phyloP scores from a whole-genome alignment of 1,140 invertebrate genomes.

The Ganaspis sp. region DNA sequence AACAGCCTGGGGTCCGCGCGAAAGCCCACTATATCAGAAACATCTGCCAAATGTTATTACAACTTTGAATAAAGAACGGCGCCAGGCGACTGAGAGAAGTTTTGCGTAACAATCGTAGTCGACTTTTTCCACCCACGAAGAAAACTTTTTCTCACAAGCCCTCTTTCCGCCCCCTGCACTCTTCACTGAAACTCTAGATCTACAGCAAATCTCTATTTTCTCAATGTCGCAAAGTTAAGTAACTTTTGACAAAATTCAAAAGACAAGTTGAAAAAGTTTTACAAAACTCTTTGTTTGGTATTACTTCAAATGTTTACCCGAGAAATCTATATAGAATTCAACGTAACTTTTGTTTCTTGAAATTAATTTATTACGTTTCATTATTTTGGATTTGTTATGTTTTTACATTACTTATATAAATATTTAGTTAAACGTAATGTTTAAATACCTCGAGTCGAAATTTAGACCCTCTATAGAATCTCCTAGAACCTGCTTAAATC shows the following conservation, averaged over 20 bases:
- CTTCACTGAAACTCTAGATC: background rate
- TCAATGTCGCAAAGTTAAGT: background rate
- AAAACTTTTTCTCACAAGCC: constrained; percentile 57
- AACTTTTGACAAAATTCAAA: background rate
- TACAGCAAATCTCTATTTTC: constrained; percentile 21
- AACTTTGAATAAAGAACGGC: constrained; percentile 76
- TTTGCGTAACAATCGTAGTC: constrained; percentile 50
- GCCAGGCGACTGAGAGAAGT: constrained; percentile 52
- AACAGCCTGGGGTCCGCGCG: constrained; percentile 61
- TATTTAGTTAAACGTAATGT: no score
- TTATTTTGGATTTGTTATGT: no score
- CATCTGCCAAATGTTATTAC: constrained; percentile 77
- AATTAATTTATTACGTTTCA: no score
- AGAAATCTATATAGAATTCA: background rate
- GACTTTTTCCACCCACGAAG: constrained; percentile 48
- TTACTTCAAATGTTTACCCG: background rate
- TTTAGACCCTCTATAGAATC: no score
- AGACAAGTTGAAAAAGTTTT: background rate
- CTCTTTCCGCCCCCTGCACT: background rate
- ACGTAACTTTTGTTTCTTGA: background rate
- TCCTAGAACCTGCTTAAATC: no score
- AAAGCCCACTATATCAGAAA: constrained; percentile 73
- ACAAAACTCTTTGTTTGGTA: background rate
- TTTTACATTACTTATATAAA: no score
- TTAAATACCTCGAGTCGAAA: no score